Evolutionary conservation across 1,140 invertebrate species (phyloP), one percentile per base, ranked within the genome.

Genomic region (Saccostrea echinata): DNA sequence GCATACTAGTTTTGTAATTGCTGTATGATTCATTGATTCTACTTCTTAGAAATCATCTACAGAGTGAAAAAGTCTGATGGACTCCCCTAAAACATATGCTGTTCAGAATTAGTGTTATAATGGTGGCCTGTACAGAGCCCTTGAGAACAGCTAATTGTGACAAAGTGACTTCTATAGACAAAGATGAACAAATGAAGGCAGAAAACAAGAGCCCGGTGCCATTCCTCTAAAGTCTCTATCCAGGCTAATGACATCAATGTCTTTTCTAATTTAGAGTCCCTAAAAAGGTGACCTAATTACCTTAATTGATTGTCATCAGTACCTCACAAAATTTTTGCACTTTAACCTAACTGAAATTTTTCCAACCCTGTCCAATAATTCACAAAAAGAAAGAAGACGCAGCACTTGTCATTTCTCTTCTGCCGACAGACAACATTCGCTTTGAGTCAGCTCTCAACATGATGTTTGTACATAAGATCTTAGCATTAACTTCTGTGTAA

Each of bases 361-460:
- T 57, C 21, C 3, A 18, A 9, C 21, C 21, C 18, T 61, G 24
- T 27, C 68, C 68, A 76, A 76, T 76, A 76, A 33, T 76, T 76
- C 12, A 76, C 68, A 30, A 68, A 68, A 64, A 68, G 27, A 76
- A 33, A 13, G 13, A 30, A 27, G 16, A 27, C 68, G 33, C 27
- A 76, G 16, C 24, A 76, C 68, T 33, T 76, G 68, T 76, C 68
- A 76, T 33, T 30, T 27, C 24, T 76, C 68, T 76, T 76, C 13
- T 30, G 12, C 68, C 30, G 27, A 76, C 68, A 33, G 68, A 16
- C 30, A 30, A 12, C 24, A 30, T 76, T 76, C 33, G 27, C 68
- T 76, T 76, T 76, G 68, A 76, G 68, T 76, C 68, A 76, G 68
- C 68, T 76, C 68, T 27, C 27, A 13, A 76, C 68, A 76, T 76